Percentiles rank a stretch among this genome's conserved stretches.
Evolutionary conservation across 2,888 invertebrate genomes (phyloP).

Genomic region (Pedicia rivosa): DNA sequence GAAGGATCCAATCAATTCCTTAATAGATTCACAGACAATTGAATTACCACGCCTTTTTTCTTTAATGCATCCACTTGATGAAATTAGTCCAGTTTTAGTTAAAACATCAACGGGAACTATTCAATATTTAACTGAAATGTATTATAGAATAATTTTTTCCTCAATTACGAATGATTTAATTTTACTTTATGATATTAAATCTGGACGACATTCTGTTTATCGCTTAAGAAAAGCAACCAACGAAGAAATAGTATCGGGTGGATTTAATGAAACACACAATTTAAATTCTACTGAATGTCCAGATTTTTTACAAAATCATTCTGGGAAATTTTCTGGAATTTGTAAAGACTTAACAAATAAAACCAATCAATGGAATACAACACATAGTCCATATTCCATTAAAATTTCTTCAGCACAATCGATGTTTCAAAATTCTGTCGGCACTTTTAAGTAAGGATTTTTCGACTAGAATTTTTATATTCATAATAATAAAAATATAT

Average conservation of each 20-base stretch:
- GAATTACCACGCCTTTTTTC: slow-evolving; percentile 69
- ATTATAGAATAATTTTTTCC: slow-evolving; percentile 53
- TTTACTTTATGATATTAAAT: slow-evolving; percentile 60
- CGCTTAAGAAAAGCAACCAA: slow-evolving; percentile 55
- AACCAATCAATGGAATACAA: too few species aligned
- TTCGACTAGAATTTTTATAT: too few species aligned
- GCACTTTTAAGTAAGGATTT: too few species aligned
- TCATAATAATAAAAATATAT: too few species aligned
- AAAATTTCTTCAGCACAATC: too few species aligned
- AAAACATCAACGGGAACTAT: slow-evolving; percentile 42
- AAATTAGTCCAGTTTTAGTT: slow-evolving; percentile 68
- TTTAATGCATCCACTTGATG: slow-evolving; percentile 77
- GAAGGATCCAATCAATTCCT: slow-evolving; percentile 36
- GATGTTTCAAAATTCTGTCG: too few species aligned
- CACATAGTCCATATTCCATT: too few species aligned
- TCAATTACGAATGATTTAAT: slow-evolving; percentile 64
- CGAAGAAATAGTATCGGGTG: slow-evolving; percentile 61
- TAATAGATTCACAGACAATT: slow-evolving; percentile 26
- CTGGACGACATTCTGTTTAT: slow-evolving; percentile 68
- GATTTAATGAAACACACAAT: too few species aligned
- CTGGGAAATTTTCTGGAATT: too few species aligned
- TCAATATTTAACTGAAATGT: slow-evolving; percentile 45
- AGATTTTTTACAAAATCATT: too few species aligned
- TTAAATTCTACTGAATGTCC: too few species aligned
- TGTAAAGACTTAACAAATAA: too few species aligned